phyloP scores from a whole-genome alignment of 2,113 vertebrate genomes.

The Pollachius pollachius region DNA sequence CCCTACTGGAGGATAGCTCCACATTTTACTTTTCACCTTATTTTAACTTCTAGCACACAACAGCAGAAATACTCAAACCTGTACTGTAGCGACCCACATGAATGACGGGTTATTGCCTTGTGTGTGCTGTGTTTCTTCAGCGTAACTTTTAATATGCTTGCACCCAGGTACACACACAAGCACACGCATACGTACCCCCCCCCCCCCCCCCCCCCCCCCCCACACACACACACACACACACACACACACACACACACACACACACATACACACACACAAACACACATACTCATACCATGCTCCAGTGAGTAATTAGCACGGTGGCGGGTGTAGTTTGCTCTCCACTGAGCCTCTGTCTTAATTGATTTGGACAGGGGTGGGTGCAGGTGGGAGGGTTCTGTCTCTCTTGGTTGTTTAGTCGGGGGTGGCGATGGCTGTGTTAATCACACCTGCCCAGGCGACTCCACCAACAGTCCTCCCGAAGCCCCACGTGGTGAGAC shows the following conservation, averaged over 20 bases:
- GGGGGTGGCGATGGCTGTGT: neutral
- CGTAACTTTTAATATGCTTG: neutral
- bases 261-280: neutral
- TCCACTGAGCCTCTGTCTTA: neutral
- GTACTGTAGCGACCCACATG: neutral
- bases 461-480: neutral
- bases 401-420: neutral
- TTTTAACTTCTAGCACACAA: too few relatives aligned
- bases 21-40: too few relatives aligned
- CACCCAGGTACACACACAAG: neutral
- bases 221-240: conserved; percentile 6
- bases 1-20: too few relatives aligned
- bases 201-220: too few relatives aligned
- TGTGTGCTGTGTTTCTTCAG: too few relatives aligned
- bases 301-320: neutral
- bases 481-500: neutral
- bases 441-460: too few relatives aligned
- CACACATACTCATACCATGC: neutral
- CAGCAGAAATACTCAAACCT: neutral
- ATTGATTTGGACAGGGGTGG: neutral
- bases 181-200: neutral
- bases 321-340: neutral
- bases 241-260: conserved; percentile 2
- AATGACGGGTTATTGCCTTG: too few relatives aligned
- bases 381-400: neutral